Base-by-base conservation (phyloP, 2,113 vertebrate species). In the Dipodomys stephensi region DNA sequence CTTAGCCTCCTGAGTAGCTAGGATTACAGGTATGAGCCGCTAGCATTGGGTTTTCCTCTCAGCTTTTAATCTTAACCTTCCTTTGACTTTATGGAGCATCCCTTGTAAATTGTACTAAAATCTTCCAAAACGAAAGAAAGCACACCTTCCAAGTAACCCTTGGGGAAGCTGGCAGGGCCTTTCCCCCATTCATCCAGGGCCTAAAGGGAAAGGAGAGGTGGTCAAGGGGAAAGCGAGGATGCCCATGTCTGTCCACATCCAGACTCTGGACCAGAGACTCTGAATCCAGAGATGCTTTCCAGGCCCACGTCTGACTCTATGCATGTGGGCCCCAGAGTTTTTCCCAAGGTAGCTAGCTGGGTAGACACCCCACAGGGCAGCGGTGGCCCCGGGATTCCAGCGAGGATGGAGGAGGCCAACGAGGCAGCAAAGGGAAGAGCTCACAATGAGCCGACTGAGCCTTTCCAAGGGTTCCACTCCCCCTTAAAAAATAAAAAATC, bases 321-420 rank as follows among this genome's bases (percentile, higher is more conserved):
- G 32, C 20, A 27, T 62, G 53, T 12, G 2, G 53, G 28, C 13
- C 44, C 25, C 1, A 1, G 0, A 2, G 62, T 69, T 23, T 39
- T 28, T 16, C 46, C 60, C 27, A 12, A 46, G 60, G 11, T 4
- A n/a, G 28, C 19, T 0, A 4, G 13, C 25, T 57, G 16, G 30
- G 49, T 23, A 1, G 35, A 25, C 6, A 0, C 46, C 46, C 73
- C 3, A 1, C 18, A 11, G 44, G 49, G 23, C 1, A 1, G 49
- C 19, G 6, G 23, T 2, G 81, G 46, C 28, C 28, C 44, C 44
- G 9, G 30, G 49, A 4, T 1, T 16, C n/a, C 1, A 5, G 4
- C 30, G 16, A 35, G 12, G 20, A 15, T 0, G 5, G 20, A 44
- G n/a, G 27, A 1, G 44, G 27, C 19, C 0, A 0, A 25, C n/a